A percentile compares a stretch with the other conserved stretches of the same genome.
Evolutionary conservation across 2,888 invertebrate genomes (phyloP).

Genomic region (Trimorus sp.): DNA sequence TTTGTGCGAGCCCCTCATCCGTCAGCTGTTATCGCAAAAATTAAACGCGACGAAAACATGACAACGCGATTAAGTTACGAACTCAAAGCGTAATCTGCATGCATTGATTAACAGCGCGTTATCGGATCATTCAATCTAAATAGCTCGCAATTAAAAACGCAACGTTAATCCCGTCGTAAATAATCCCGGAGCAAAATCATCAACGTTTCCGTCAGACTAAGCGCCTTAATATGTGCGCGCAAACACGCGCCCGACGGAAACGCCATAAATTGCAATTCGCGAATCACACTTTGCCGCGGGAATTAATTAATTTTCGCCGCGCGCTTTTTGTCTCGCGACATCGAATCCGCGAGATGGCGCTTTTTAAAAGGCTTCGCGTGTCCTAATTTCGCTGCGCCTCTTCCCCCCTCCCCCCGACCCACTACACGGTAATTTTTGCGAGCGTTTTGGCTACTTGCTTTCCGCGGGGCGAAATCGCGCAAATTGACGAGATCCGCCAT

Average conservation of each 20-base stretch:
- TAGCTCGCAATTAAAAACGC: conserved; percentile 7
- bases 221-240: conserved; percentile 13
- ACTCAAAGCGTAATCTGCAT: too few species aligned
- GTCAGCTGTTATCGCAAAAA: too few species aligned
- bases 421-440: too few species aligned
- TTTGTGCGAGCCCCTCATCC: too few species aligned
- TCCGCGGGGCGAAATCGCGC: too few species aligned
- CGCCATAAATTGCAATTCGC: conserved; percentile 19
- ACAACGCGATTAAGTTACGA: too few species aligned
- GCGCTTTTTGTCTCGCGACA: conserved; percentile 6
- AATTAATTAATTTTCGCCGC: conserved; percentile 18
- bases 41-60: too few species aligned
- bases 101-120: too few species aligned
- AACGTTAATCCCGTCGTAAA: background rate
- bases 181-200: conserved; percentile 15
- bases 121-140: conserved; percentile 1
- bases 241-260: conserved; percentile 9
- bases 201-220: conserved; percentile 18
- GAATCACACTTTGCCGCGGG: conserved; percentile 10
- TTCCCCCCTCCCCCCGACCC: too few species aligned
- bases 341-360: background rate
- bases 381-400: too few species aligned
- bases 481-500: background rate
- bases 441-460: too few species aligned
- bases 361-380: too few species aligned